Evolutionary conservation across 1,140 invertebrate genomes (phyloP).

Genomic region (Kradibia gibbosae): DNA sequence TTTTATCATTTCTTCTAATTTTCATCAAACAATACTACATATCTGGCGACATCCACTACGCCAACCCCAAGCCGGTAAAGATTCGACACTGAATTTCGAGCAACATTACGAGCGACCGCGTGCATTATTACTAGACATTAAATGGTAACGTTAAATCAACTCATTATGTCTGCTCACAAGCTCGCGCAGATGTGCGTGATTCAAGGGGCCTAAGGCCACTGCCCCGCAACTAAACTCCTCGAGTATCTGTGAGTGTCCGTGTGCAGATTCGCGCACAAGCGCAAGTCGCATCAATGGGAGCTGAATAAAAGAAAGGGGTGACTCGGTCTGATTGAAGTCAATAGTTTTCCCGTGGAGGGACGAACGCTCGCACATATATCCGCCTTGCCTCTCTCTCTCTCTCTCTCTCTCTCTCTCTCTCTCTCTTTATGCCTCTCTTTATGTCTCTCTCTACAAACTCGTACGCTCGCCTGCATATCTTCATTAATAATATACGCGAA

Average conservation of each 20-base stretch:
- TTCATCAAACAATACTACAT: too few species aligned
- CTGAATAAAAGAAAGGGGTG: constrained; percentile 49
- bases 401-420: not conserved
- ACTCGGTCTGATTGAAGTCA: constrained; percentile 66
- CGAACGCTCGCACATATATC: constrained; percentile 21
- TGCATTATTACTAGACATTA: not conserved
- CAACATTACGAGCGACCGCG: not conserved
- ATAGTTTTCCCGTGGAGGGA: constrained; percentile 62
- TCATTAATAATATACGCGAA: constrained; percentile 70
- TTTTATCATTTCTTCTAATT: too few species aligned
- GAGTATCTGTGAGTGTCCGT: too few species aligned
- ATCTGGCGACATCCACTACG: not conserved
- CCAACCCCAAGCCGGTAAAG: not conserved
- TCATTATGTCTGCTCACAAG: too few species aligned
- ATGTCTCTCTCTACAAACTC: not conserved
- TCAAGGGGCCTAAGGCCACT: not conserved
- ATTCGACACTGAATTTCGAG: not conserved
- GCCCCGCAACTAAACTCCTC: too few species aligned
- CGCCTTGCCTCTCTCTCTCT: not conserved
- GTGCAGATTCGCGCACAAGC: not conserved
- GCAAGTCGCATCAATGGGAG: not conserved
- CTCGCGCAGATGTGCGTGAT: not conserved
- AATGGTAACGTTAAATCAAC: not conserved
- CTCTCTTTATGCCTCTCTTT: not conserved
- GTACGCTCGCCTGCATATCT: constrained; percentile 55